These are phyloP conservation scores for Pocillopora verrucosa DNA, from an alignment of 64 coral and sea anemone genomes.

Conservation along the genomic window DNA sequence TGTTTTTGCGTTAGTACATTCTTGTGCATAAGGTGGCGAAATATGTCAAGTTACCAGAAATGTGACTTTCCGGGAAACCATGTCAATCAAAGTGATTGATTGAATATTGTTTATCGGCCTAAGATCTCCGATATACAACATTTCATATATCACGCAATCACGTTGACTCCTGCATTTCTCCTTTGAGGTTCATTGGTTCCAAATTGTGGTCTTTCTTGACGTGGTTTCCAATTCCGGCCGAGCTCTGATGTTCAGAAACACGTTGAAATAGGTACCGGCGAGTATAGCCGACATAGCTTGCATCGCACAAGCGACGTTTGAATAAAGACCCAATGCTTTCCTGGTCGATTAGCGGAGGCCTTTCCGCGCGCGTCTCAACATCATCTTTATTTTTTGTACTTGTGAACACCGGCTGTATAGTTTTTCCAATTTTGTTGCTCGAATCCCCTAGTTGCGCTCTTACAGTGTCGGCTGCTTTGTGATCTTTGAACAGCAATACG, in stretches of 20 bases:
- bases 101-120: no score
- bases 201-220: not conserved
- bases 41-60: no score
- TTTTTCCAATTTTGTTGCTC: conserved; percentile 43
- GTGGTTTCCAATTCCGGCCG: not conserved
- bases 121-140: no score
- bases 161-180: no score
- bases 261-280: conserved; percentile 3
- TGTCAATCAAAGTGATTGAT: no score
- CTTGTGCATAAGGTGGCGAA: no score
- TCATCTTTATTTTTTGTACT: conserved; percentile 18
- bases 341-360: conserved; percentile 26
- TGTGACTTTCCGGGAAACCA: no score
- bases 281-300: conserved; percentile 15
- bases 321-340: conserved; percentile 22
- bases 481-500: conserved; percentile 22
- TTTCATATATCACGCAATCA: no score
- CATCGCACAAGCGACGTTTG: conserved; percentile 34
- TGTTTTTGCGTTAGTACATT: no score
- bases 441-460: conserved; percentile 26
- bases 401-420: conserved; percentile 39
- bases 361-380: conserved; percentile 18
- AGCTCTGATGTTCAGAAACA: not conserved
- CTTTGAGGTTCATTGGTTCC: no score
- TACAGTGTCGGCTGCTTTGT: conserved; percentile 51